A percentile compares a stretch with the other conserved stretches of the same genome.
Evolutionary conservation across 1,140 invertebrate species (phyloP).

Genomic region (Drosophila sp.): DNA sequence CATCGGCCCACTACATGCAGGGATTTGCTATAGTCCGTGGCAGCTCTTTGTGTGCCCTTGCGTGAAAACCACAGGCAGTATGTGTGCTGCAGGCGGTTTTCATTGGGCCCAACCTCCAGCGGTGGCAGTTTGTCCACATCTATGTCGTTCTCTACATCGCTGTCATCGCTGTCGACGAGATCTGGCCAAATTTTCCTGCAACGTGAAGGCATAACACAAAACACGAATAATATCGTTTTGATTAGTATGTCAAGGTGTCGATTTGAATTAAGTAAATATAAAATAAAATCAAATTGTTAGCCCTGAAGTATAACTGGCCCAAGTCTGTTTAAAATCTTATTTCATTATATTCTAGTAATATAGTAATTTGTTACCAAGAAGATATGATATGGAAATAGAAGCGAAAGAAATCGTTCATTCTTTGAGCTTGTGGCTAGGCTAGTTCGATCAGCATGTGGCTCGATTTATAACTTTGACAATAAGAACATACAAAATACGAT

Average conservation of each 20-base stretch:
- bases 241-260: constrained; percentile 43
- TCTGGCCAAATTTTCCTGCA: constrained; percentile 79
- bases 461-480: background rate
- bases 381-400: no score
- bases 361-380: no score
- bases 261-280: constrained; percentile 18
- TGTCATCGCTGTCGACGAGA: constrained; percentile 79
- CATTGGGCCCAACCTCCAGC: constrained; percentile 86
- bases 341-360: no score
- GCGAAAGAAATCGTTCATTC: no score
- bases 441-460: no score
- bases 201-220: constrained; percentile 34
- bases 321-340: no score
- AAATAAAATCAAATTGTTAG: no score
- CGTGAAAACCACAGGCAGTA: constrained; percentile 91
- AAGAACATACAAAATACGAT: background rate
- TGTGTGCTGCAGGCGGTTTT: constrained; percentile 91
- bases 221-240: constrained; percentile 29
- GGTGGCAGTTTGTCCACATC: constrained; percentile 83
- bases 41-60: constrained; percentile 77
- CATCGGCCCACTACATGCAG: constrained; percentile 89
- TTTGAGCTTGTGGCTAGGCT: no score
- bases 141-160: constrained; percentile 81
- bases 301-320: no score
- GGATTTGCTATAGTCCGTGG: constrained; percentile 81